Conservation (phyloP, 2,888 invertebrate species). For the Eupithecia subumbrata region DNA sequence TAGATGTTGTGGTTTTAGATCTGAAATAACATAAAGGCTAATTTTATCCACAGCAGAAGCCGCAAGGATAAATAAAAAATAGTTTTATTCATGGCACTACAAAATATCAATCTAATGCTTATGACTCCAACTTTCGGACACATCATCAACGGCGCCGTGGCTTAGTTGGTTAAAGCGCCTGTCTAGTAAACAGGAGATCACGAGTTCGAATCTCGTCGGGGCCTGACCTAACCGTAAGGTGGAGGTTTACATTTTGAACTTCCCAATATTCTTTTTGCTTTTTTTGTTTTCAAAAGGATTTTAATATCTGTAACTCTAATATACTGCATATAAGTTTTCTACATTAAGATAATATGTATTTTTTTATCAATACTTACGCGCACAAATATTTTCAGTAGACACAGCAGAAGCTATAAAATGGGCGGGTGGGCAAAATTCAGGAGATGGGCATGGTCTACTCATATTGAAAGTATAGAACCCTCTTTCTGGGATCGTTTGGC, state of each 20-base stretch:
- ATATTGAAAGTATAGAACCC: slow-evolving; percentile 76
- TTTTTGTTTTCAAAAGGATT: slow-evolving; percentile 22
- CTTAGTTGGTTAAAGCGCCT: slow-evolving; percentile 85
- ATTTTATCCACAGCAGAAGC: not conserved
- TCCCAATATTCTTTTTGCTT: not conserved
- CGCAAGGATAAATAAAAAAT: not conserved
- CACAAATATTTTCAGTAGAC: slow-evolving; percentile 81
- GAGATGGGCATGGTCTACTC: slow-evolving; percentile 74
- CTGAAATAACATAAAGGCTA: not conserved
- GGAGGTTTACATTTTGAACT: slow-evolving; percentile 6
- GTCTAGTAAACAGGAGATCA: slow-evolving; percentile 85
- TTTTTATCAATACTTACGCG: slow-evolving; percentile 74
- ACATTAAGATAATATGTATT: too few species aligned
- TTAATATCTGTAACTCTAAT: too few species aligned
- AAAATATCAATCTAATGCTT: not conserved
- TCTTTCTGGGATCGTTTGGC: slow-evolving; percentile 76
- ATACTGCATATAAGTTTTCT: too few species aligned
- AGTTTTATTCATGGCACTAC: not conserved
- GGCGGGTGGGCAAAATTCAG: slow-evolving; percentile 80
- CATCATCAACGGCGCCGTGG: slow-evolving; percentile 74
- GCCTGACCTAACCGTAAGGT: slow-evolving; percentile 57
- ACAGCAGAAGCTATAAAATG: slow-evolving; percentile 80
- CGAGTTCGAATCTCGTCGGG: slow-evolving; percentile 84
- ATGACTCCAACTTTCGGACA: slow-evolving; percentile 52
- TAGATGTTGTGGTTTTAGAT: not conserved